phyloP scores from a whole-genome alignment of 2,113 vertebrate species.

The Gorsachius goisagi region DNA sequence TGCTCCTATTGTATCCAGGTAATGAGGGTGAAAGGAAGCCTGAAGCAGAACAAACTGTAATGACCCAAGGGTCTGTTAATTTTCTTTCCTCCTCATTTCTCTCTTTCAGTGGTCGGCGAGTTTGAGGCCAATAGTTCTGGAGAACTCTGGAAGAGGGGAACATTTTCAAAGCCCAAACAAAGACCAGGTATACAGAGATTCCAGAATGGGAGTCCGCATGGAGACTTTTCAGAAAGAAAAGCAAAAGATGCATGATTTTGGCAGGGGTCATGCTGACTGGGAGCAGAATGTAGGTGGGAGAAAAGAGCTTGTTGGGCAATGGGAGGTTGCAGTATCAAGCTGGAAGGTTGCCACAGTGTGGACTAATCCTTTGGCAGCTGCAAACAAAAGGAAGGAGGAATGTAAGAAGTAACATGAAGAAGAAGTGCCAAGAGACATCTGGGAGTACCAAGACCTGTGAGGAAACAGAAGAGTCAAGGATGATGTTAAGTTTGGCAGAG shows the following conservation, averaged over 20 bases:
- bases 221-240: not conserved
- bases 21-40: conserved; percentile 23
- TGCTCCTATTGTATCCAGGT: conserved; percentile 7
- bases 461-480: conserved; percentile 8
- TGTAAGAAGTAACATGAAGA: not conserved
- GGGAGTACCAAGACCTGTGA: not conserved
- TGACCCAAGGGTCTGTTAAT: not conserved
- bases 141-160: not conserved
- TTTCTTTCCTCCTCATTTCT: conserved; percentile 10
- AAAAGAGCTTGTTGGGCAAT: conserved; percentile 19
- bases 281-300: conserved; percentile 7
- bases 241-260: not conserved
- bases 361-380: conserved; percentile 54
- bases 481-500: not conserved
- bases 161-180: not conserved
- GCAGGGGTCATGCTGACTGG: not conserved
- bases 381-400: not conserved
- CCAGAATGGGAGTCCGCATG: not conserved
- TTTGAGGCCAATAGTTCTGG: not conserved
- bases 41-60: conserved; percentile 42
- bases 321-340: conserved; percentile 26
- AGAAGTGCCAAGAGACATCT: not conserved
- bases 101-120: not conserved
- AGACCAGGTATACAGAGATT: not conserved
- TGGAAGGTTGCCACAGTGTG: conserved; percentile 39